Evolutionary conservation across 1,140 invertebrate species (phyloP), one percentile per base, ranked within the genome.

Genomic region (Drosophila carrolli): DNA sequence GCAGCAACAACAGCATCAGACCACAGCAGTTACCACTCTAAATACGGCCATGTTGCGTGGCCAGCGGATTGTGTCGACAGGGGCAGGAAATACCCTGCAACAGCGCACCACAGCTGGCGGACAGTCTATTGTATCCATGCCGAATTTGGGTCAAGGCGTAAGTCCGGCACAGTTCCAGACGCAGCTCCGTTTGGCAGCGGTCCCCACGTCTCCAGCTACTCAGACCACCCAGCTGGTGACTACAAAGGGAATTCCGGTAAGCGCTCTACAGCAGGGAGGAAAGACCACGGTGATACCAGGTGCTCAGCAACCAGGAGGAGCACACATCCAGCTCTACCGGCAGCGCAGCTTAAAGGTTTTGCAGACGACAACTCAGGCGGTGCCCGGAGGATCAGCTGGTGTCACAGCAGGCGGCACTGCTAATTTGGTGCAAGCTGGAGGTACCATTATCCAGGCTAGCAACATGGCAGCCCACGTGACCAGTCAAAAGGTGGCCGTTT

Each of bases 271-370:
- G 50, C 92, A 93, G n/a, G 90, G 93, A 80, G 77, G 90, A 8
- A 92, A 93, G 3, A 75, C 91, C 2, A 76, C 91, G 7, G 93
- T 92, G 5, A 94, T 95, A 76, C 92, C 94, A 7, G 93, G 94
- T 1, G 93, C 90, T 37, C 91, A 92, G 40, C 81, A 83, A 27
- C 67, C 67, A 3, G 75, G 63, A 1, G 93, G 93, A 46, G 81
- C 94, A 14, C 93, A 94, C 53, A 92, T 94, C 44, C 93, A 94
- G 62, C 91, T 94, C 14, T 93, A 94, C 56, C 67, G 93, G n/a
- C 93, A 94, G 71, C 81, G 93, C 38, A 93, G 94, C 75, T 66
- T 93, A 0, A 93, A 93, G 62, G 93, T 91, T 23, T 55, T 94
- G 14, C 91, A 92, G 40, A 59, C 91, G 23, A 48, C 82, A 0